These are phyloP conservation scores for Lysandra coridon DNA, from an alignment of 2,888 invertebrate genomes.

Conservation along the genomic window DNA sequence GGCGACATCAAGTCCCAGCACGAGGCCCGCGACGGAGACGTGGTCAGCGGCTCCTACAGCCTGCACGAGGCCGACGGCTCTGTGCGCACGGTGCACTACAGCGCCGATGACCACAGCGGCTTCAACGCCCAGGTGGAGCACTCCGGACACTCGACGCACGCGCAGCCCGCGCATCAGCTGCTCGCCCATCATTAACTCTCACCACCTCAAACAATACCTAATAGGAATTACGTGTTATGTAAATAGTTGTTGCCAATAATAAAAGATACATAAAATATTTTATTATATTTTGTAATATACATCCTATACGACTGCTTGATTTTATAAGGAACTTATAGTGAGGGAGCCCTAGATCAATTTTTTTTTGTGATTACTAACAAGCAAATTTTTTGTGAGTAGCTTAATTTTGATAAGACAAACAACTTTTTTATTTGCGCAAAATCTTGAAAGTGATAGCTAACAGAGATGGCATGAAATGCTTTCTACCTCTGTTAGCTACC, in stretches of 20 bases:
- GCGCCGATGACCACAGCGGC: slow-evolving; percentile 80
- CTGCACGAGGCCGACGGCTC: slow-evolving; percentile 79
- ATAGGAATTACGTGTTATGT: background rate
- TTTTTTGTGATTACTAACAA: too few relatives aligned
- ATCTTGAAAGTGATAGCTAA: too few relatives aligned
- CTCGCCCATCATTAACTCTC: slow-evolving; percentile 35
- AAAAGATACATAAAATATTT: background rate
- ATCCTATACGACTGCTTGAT: too few relatives aligned
- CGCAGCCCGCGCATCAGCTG: slow-evolving; percentile 52
- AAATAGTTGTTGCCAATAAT: background rate
- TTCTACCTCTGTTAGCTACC: too few relatives aligned
- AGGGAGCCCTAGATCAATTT: too few relatives aligned
- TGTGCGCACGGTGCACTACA: slow-evolving; percentile 80
- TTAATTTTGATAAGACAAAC: too few relatives aligned
- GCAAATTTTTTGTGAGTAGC: too few relatives aligned
- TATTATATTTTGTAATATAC: too few relatives aligned
- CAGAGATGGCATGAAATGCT: too few relatives aligned
- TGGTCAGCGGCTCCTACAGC: slow-evolving; percentile 72
- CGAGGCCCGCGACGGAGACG: slow-evolving; percentile 81
- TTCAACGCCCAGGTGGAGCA: slow-evolving; percentile 64
- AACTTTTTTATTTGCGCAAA: too few relatives aligned
- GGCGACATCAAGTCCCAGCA: slow-evolving; percentile 81
- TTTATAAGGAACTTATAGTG: too few relatives aligned
- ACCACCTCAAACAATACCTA: background rate
- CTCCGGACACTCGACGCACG: slow-evolving; percentile 76